Percentiles rank a stretch among this genome's conserved stretches.
Evolutionary conservation across 30 jellyfish, hydroid and myxozoan species (phyloP).

Genomic region (Pelagia noctiluca): DNA sequence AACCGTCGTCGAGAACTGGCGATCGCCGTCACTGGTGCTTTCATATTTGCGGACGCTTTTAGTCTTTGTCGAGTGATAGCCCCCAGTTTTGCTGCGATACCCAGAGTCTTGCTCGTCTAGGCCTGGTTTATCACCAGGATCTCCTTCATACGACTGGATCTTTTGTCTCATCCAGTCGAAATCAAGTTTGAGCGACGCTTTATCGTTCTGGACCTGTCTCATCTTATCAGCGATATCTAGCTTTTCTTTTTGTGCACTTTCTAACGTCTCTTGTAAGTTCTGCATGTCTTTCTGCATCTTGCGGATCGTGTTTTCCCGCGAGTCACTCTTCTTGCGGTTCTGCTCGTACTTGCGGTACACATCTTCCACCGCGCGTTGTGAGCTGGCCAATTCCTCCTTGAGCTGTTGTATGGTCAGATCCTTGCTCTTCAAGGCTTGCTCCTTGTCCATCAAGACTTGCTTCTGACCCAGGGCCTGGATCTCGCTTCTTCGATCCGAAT

Average conservation of each 20-base stretch:
- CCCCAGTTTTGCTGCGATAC: slow-evolving; percentile 49
- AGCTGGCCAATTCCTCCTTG: slow-evolving; percentile 76
- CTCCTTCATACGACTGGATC: slow-evolving; percentile 53
- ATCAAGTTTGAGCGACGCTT: slow-evolving; percentile 84
- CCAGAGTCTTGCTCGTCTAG: slow-evolving; percentile 67
- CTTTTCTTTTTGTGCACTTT: slow-evolving; percentile 89
- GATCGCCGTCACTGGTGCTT: slow-evolving; percentile 73
- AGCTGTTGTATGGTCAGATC: slow-evolving; percentile 86
- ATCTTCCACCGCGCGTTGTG: slow-evolving; percentile 83
- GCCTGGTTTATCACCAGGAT: slow-evolving; percentile 48
- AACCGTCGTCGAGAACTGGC: slow-evolving; percentile 64
- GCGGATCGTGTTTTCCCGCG: slow-evolving; percentile 81
- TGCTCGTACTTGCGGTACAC: slow-evolving; percentile 91
- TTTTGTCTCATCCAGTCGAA: slow-evolving; percentile 86
- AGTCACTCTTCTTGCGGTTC: slow-evolving; percentile 80
- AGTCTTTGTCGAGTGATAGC: slow-evolving; percentile 60
- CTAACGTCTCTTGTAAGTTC: slow-evolving; percentile 82
- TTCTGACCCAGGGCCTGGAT: slow-evolving; percentile 85
- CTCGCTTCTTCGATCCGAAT: slow-evolving; percentile 75
- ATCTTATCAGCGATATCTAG: slow-evolving; percentile 83
- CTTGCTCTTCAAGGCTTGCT: slow-evolving; percentile 81
- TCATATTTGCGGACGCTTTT: slow-evolving; percentile 64
- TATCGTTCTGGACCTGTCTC: slow-evolving; percentile 95
- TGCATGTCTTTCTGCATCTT: slow-evolving; percentile 85
- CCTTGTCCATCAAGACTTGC: slow-evolving; percentile 85